Base-by-base conservation (phyloP, 2,888 invertebrate genomes). In the Sepiola atlantica region DNA sequence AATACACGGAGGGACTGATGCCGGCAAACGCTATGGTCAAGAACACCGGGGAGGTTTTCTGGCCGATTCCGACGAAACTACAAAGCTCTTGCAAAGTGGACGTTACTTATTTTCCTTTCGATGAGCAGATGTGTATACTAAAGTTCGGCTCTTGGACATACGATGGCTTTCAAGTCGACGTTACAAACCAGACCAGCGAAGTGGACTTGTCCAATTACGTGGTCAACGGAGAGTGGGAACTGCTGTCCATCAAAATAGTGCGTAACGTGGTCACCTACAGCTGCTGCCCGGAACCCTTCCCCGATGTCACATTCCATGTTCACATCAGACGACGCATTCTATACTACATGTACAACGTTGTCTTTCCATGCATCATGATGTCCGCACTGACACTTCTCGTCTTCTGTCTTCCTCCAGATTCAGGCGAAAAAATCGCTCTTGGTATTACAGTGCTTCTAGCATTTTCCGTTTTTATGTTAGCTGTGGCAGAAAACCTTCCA, bases 321-420 rank as follows among this genome's bases (percentile, higher is more conserved):
- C 97, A 97, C 94, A 98, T 98, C 94, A 97, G 98, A 32, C 96
- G 98, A 35, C 97, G 98, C 95, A 98, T 97, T 0, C 96, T 98
- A 94, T 97, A 97, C 95, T 97, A 97, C 96, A 97, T 98, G 97
- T 98, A 98, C 97, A 98, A 98, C 96, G 97, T 98, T 61, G 97
- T 98, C 55, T 97, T 98, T 95, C 98, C 98, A 14, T 98, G 98
- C 96, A 97, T 98, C 95, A 98, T 98, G 98, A 98, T 98, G 98
- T 94, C 98, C 97, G 94, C 98, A 98, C 96, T 98, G 93, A 98
- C 98, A 0, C 97, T 98, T 93, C 97, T 98, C 61, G 98, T 98
- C 32, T 98, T 98, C 96, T 98, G 98, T 95, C 97, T 98, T 94
- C 98, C 98, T 12, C 98, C 98, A 0, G 98, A 98, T 95, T 97